Percentiles rank a stretch among this genome's conserved stretches.
Conservation (phyloP, 2,113 vertebrate genomes). For the Sinocyclocheilus maitianheensis region DNA sequence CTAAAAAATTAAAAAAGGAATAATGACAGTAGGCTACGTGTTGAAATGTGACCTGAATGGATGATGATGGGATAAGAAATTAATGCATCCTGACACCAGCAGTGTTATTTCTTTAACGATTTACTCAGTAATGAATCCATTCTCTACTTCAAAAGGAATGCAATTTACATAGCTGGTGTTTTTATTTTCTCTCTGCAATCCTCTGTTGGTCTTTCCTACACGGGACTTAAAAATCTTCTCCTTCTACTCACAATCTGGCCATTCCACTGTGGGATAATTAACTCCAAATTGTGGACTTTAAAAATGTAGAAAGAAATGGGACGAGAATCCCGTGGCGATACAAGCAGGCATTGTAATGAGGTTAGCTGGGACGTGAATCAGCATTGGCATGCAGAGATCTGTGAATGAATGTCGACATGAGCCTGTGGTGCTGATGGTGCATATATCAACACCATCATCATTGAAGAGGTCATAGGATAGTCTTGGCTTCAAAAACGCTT, state of each 20-base stretch:
- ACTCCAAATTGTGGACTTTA: conserved; percentile 28
- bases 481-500: conserved; percentile 12
- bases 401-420: conserved; percentile 3
- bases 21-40: conserved; percentile 13
- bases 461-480: conserved; percentile 38
- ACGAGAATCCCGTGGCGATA: conserved; percentile 21
- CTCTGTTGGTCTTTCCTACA: conserved; percentile 15
- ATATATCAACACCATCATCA: conserved; percentile 36
- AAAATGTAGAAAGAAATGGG: conserved; percentile 12
- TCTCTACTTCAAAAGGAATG: conserved; percentile 9
- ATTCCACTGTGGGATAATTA: conserved; percentile 29
- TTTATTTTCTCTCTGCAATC: not conserved
- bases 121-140: not conserved
- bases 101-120: not conserved
- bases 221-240: conserved; percentile 10
- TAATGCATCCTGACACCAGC: conserved; percentile 21
- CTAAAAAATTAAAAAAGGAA: not conserved
- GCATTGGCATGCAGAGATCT: conserved; percentile 23
- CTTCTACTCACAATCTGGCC: conserved; percentile 20
- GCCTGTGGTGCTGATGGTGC: conserved; percentile 22
- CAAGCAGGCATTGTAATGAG: conserved; percentile 18
- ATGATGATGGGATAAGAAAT: conserved; percentile 19
- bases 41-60: conserved; percentile 4
- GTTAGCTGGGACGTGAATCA: conserved; percentile 19
- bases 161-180: conserved; percentile 18